A percentile compares a stretch with the other conserved stretches of the same genome.
Conservation (phyloP, 2,113 vertebrate genomes). For the Hippocampus mohnikei region DNA sequence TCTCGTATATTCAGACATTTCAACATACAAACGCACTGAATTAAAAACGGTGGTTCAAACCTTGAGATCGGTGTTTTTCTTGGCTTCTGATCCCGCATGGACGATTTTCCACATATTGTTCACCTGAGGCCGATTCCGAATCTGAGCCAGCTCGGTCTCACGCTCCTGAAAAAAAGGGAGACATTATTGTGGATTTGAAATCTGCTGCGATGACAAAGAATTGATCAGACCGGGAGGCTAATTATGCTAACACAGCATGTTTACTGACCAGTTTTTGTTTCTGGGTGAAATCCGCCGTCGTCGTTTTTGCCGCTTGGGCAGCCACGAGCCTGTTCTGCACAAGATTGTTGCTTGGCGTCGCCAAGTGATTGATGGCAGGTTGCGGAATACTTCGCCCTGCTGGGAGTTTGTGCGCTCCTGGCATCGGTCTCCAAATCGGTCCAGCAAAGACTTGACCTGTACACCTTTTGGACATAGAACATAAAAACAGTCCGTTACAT, state of each 20-base stretch:
- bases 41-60: conserved; percentile 4
- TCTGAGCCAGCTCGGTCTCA: conserved; percentile 84
- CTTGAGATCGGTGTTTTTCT: conserved; percentile 58
- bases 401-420: conserved; percentile 75
- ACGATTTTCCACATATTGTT: conserved; percentile 76
- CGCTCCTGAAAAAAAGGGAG: conserved; percentile 81
- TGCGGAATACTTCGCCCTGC: conserved; percentile 37
- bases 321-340: conserved; percentile 82
- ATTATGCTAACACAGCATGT: too few relatives aligned
- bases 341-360: conserved; percentile 81
- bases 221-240: too few relatives aligned
- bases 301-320: conserved; percentile 72
- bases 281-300: conserved; percentile 77
- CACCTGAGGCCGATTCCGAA: conserved; percentile 84
- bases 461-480: conserved; percentile 63
- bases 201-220: too few relatives aligned
- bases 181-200: too few relatives aligned
- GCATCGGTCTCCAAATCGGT: conserved; percentile 86
- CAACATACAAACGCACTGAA: too few relatives aligned
- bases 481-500: not conserved
- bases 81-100: conserved; percentile 57
- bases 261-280: conserved; percentile 83
- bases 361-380: conserved; percentile 5
- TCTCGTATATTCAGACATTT: too few relatives aligned
- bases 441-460: conserved; percentile 90